Base-by-base conservation (phyloP, 2,888 invertebrate genomes). In the Lasioglossum calceatum region DNA sequence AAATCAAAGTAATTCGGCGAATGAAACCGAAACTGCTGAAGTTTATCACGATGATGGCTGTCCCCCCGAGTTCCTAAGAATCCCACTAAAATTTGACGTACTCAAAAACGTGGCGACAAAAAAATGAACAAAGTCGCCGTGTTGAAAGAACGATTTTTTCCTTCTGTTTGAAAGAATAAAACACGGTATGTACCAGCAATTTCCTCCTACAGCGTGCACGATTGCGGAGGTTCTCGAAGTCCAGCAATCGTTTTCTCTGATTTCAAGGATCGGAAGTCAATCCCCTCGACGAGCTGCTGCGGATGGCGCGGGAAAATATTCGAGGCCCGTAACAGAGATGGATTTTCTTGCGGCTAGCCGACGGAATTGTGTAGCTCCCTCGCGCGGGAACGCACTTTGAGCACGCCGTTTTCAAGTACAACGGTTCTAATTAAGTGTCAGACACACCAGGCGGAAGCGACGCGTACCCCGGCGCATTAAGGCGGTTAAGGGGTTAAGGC, bases 391-490 rank as follows among this genome's bases (percentile, higher is more conserved):
- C 73, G 82, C 88, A 81, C 81, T 86, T 88, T 88, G 82, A 91
- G 88, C 78, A 80, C 81, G 77, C 81, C 85, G 82, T 85, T 87
- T 86, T 91, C 90, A 84, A 82, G 88, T 78, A 87, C 86, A 88
- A 89, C 88, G 85, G 86, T 75, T 87, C 91, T 91, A 91, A 91
- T 91, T 91, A 91, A 91, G 91, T 91, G 91, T 91, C 91, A 91
- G 91, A 82, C 87, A 86, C 88, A 91, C 90, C 87, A 84, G 81
- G 77, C 87, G 90, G 87, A 87, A 88, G 88, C 88, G 91, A 85
- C 90, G 88, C 86, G 86, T 82, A 87, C 79, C 88, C 76, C 76
- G 85, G 85, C 86, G 86, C 90, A 91, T 91, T 91, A 91, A 90
- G 90, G 90, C 90, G 91, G 90, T 89, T 90, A 89, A 89, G 87